Percentiles rank a stretch among this genome's conserved stretches.
Evolutionary conservation across 2,888 invertebrate species (phyloP).

Genomic region (Limenitis camilla): DNA sequence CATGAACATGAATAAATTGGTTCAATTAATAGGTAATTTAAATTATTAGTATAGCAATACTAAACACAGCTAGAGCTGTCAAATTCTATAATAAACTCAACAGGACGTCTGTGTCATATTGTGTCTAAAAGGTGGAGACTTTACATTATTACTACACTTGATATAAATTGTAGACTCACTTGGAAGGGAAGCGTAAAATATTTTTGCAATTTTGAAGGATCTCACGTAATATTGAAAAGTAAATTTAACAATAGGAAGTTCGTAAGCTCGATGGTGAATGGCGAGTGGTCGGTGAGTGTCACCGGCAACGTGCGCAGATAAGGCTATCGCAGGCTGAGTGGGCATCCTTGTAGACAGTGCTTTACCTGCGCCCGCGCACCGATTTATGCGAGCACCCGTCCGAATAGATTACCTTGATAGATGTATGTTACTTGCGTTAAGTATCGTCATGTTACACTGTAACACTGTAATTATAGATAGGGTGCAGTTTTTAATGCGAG

Average conservation of each 20-base stretch:
- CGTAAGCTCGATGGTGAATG: conserved; percentile 5
- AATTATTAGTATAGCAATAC: no score
- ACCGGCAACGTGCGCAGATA: conserved; percentile 35
- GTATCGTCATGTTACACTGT: conserved; percentile 5
- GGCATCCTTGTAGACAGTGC: conserved; percentile 40
- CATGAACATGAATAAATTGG: no score
- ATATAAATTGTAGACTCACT: no score
- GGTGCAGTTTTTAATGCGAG: neutral
- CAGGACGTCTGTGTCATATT: no score
- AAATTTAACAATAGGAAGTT: conserved; percentile 12
- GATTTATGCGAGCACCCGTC: conserved; percentile 44
- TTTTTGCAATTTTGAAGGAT: no score
- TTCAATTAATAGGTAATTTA: no score
- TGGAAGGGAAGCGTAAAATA: no score
- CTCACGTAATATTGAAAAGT: no score
- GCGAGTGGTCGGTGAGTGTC: conserved; percentile 29
- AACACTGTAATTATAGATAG: conserved; percentile 7
- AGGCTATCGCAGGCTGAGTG: conserved; percentile 36
- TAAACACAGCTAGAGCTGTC: no score
- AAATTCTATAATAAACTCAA: no score
- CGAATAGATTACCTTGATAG: conserved; percentile 51
- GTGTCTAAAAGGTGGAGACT: no score
- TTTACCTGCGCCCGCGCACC: conserved; percentile 41
- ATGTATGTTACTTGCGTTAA: conserved; percentile 25
- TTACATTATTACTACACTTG: no score